Percentiles rank a stretch among this genome's conserved stretches.
Conservation (phyloP, 2,113 vertebrate species). For the Polypterus senegalus region DNA sequence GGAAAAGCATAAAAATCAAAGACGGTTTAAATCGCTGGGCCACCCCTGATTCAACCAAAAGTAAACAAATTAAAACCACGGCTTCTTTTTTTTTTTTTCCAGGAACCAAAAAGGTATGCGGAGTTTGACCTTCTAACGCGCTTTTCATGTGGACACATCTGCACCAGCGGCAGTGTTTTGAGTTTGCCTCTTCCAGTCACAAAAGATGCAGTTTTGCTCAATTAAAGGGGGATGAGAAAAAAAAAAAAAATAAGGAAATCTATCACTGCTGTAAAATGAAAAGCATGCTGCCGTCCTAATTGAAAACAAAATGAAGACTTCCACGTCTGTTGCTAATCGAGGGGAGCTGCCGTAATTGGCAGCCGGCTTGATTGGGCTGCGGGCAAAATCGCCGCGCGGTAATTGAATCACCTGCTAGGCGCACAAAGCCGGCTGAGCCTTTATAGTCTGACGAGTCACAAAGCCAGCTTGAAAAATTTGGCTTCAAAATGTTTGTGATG, state of each 20-base stretch:
- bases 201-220: slow-evolving; percentile 29
- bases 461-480: background rate
- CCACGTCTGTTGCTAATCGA: slow-evolving; percentile 45
- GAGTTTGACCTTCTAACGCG: slow-evolving; percentile 39
- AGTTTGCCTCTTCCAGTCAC: slow-evolving; percentile 32
- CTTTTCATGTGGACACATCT: slow-evolving; percentile 41
- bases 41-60: slow-evolving; percentile 31
- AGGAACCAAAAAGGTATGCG: slow-evolving; percentile 43
- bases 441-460: background rate
- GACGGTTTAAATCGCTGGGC: slow-evolving; percentile 18
- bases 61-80: slow-evolving; percentile 25
- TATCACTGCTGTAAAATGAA: slow-evolving; percentile 48
- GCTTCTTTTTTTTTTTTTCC: slow-evolving; percentile 14
- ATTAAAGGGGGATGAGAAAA: slow-evolving; percentile 8
- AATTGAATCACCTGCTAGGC: too few species aligned
- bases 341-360: slow-evolving; percentile 24
- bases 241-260: slow-evolving; percentile 25
- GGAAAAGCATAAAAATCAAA: slow-evolving; percentile 8
- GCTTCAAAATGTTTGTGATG: too few species aligned
- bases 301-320: slow-evolving; percentile 50
- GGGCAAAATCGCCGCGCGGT: too few species aligned
- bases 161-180: slow-evolving; percentile 35
- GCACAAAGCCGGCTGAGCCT: too few species aligned
- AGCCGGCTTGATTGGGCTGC: too few species aligned
- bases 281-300: slow-evolving; percentile 37